Evolutionary conservation across 2,888 invertebrate species (phyloP).

Genomic region (Rhimphoctona megacephalus): DNA sequence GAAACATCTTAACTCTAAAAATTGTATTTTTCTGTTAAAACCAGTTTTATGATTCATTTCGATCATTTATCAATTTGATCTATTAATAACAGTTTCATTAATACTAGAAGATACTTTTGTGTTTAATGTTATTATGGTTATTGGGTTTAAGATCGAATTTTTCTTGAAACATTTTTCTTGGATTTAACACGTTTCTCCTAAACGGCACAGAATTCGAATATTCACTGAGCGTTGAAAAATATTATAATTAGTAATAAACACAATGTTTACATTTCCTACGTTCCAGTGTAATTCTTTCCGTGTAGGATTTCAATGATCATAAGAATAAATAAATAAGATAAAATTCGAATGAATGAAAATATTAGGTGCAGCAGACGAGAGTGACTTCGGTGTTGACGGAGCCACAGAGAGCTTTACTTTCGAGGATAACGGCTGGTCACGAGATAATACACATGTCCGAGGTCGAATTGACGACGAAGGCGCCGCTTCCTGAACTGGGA

Average conservation of each 20-base stretch:
- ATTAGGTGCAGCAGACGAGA: slow-evolving; percentile 92
- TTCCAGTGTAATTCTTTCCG: not conserved
- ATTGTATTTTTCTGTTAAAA: too few species aligned
- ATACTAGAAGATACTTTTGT: too few species aligned
- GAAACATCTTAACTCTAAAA: too few species aligned
- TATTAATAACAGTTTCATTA: too few species aligned
- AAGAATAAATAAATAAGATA: slow-evolving; percentile 75
- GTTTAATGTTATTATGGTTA: too few species aligned
- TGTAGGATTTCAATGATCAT: not conserved
- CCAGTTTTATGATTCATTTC: too few species aligned
- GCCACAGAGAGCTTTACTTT: slow-evolving; percentile 96
- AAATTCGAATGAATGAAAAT: slow-evolving; percentile 33
- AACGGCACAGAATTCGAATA: too few species aligned
- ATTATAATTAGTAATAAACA: not conserved
- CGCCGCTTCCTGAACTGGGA: slow-evolving; percentile 91
- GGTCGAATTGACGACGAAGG: slow-evolving; percentile 89
- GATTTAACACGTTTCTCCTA: too few species aligned
- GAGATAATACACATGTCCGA: slow-evolving; percentile 95
- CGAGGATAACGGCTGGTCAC: slow-evolving; percentile 95
- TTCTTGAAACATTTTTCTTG: too few species aligned
- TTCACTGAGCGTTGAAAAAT: too few species aligned
- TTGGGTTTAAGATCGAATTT: too few species aligned
- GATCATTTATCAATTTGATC: too few species aligned
- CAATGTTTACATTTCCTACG: not conserved
- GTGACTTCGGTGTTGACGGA: slow-evolving; percentile 94